A percentile compares a stretch with the other conserved stretches of the same genome.
These are phyloP conservation scores for Cryptoblepharus egeriae DNA, from an alignment of 2,797 vertebrate species.

Conservation along the genomic window DNA sequence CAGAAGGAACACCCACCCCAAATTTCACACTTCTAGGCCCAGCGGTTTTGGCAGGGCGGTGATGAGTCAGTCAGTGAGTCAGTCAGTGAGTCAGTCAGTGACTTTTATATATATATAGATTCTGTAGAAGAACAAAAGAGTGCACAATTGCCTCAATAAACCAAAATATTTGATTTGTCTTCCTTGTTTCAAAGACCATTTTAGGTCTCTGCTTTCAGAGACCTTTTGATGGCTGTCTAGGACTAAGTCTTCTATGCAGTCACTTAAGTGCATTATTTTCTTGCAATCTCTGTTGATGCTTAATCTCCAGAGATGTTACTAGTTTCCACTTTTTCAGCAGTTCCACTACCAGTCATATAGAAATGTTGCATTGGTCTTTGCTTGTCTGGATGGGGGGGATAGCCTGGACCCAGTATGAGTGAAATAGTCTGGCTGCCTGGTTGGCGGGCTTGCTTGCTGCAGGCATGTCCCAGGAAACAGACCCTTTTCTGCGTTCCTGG, in stretches of 20 bases:
- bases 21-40: too few species aligned
- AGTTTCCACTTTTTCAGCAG: slow-evolving; percentile 10
- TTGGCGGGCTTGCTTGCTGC: neutral
- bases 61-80: too few species aligned
- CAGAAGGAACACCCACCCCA: too few species aligned
- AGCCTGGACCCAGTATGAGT: neutral
- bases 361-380: neutral
- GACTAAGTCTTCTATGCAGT: too few species aligned
- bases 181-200: slow-evolving; percentile 12
- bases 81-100: too few species aligned
- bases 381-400: neutral
- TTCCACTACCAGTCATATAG: neutral
- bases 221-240: too few species aligned
- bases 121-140: neutral
- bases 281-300: too few species aligned
- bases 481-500: neutral
- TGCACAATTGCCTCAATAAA: neutral
- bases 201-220: too few species aligned
- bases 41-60: too few species aligned
- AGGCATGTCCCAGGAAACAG: neutral
- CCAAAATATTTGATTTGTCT: neutral
- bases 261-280: slow-evolving; percentile 25
- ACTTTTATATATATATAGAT: too few species aligned
- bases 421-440: neutral
- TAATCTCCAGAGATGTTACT: slow-evolving; percentile 16